A percentile compares a stretch with the other conserved stretches of the same genome.
Conservation (phyloP, 2,797 vertebrate species). For the Sus cebifrons region DNA sequence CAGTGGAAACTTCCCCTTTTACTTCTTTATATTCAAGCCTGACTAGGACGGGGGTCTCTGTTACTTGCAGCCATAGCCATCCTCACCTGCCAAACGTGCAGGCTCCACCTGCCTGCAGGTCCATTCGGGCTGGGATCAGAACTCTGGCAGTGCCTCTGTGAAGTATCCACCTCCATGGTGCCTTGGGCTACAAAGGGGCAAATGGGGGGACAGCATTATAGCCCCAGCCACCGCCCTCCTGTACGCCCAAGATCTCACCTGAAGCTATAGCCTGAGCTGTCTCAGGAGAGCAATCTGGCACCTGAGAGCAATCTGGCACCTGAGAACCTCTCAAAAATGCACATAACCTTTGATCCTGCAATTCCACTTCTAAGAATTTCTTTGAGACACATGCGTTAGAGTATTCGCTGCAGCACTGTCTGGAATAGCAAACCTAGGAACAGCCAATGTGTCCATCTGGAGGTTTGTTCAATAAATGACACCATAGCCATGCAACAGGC, state of each 20-base stretch:
- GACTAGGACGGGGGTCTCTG: background rate
- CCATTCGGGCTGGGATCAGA: background rate
- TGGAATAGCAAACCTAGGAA: background rate
- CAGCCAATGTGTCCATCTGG: background rate
- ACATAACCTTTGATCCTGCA: background rate
- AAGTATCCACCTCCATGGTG: background rate
- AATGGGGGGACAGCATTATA: background rate
- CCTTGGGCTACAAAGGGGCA: background rate
- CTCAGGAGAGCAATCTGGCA: background rate
- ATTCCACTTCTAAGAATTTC: constrained; percentile 44
- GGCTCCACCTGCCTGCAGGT: background rate
- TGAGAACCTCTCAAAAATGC: background rate
- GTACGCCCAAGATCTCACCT: background rate
- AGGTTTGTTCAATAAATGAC: background rate
- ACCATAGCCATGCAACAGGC: background rate
- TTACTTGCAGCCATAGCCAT: background rate
- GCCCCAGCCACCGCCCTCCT: background rate
- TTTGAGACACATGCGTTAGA: background rate
- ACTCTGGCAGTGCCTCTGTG: background rate
- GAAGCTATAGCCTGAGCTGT: background rate
- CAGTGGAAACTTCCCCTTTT: too few species aligned
- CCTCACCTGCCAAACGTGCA: background rate
- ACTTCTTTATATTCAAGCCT: background rate
- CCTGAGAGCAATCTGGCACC: too few species aligned
- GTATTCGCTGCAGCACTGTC: background rate